Conservation (phyloP, 2,113 vertebrate species). For the Myiopsitta monachus region DNA sequence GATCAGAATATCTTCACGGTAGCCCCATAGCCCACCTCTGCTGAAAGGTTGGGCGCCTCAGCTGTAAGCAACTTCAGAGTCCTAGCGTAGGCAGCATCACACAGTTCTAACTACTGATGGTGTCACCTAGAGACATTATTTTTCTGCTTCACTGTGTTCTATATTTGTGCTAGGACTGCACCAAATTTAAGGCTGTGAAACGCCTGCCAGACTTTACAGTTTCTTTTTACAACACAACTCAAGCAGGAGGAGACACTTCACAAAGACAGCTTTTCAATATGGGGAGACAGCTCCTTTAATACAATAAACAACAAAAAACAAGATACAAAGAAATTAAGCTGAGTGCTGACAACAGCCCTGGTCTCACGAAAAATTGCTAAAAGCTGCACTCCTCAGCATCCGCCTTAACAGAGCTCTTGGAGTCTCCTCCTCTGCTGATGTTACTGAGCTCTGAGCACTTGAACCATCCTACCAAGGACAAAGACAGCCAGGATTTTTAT, state of each 20-base stretch:
- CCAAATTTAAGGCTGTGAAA: conserved; percentile 25
- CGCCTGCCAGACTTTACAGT: conserved; percentile 41
- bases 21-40: not conserved
- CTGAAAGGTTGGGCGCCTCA: not conserved
- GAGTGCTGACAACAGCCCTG: not conserved
- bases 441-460: not conserved
- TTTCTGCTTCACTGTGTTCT: not conserved
- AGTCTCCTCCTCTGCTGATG: not conserved
- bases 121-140: not conserved
- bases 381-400: not conserved
- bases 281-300: conserved; percentile 32
- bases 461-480: not conserved
- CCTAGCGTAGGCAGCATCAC: not conserved
- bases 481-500: not conserved
- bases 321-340: not conserved
- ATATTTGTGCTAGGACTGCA: not conserved
- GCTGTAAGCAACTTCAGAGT: not conserved
- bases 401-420: not conserved
- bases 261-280: not conserved
- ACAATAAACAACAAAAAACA: conserved; percentile 12
- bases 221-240: conserved; percentile 13
- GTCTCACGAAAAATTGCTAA: not conserved
- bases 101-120: not conserved
- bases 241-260: conserved; percentile 25
- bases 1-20: not conserved